Base-by-base conservation (phyloP, 2,797 vertebrate genomes). In the Arrhamphus sclerolepis region DNA sequence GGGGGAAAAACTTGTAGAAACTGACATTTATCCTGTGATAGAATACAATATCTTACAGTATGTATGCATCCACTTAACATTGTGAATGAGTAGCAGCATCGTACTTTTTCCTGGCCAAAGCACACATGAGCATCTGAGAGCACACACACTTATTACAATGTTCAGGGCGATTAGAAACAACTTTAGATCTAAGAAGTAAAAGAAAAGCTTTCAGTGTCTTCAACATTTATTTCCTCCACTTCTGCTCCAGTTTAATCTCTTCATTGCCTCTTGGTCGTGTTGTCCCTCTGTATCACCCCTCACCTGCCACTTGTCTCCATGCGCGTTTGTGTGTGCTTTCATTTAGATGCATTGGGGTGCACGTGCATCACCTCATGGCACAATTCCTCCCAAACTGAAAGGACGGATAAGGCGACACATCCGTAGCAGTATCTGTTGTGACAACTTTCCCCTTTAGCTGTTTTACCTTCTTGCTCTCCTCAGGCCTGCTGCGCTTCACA, bases 201-300 rank as follows among this genome's bases (percentile, higher is more conserved):
- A 24, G 7, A 49, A 14, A 55, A 50, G 19, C 60, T 75, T 58
- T n/a, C n/a, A n/a, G n/a, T n/a, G n/a, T n/a, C n/a, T n/a, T n/a
- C n/a, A n/a, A n/a, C n/a, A n/a, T n/a, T n/a, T n/a, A n/a, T n/a
- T 69, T 73, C 52, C 10, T 51, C 11, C 10, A 17, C 10, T 38
- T 54, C 22, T 52, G 46, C 48, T 62, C 29, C 16, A 56, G 43
- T 65, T 68, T 57, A 28, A 38, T n/a, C n/a, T n/a, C n/a, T n/a
- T n/a, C 54, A 66, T 58, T 8, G 47, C 57, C 72, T 71, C 39
- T 44, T 77, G 75, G 17, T 56, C 6, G 54, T 31, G 41, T 60
- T 80, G 73, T 81, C 79, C 65, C 65, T 62, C 50, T 47, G 38
- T 9, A 60, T 82, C 75, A 57, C 70, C 74, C 46, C 50, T 67